Percentiles rank a stretch among this genome's conserved stretches.
Evolutionary conservation across 2,888 invertebrate genomes (phyloP).

Genomic region (Notocelia uddmanniana): DNA sequence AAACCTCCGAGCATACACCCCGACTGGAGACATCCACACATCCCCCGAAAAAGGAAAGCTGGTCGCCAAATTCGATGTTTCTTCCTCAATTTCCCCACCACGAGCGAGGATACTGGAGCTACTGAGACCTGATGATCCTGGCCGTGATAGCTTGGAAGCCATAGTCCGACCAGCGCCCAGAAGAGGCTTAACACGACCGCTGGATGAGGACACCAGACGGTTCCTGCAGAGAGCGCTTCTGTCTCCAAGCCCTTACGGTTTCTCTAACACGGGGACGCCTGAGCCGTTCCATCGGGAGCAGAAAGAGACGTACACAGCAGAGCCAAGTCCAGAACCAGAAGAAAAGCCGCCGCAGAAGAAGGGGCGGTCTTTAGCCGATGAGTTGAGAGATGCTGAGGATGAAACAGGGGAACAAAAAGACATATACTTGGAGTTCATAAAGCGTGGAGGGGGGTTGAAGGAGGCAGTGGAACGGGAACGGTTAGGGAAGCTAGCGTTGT

Average conservation of each 20-base stretch:
- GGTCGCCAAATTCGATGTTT: slow-evolving; percentile 73
- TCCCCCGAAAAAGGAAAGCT: slow-evolving; percentile 71
- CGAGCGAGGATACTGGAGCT: slow-evolving; percentile 75
- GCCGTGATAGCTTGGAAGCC: slow-evolving; percentile 74
- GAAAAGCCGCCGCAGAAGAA: slow-evolving; percentile 39
- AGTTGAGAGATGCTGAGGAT: slow-evolving; percentile 76
- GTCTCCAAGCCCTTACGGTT: slow-evolving; percentile 66
- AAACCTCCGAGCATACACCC: slow-evolving; percentile 73
- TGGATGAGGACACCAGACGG: slow-evolving; percentile 75
- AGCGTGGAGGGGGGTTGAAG: slow-evolving; percentile 60
- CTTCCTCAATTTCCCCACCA: slow-evolving; percentile 69
- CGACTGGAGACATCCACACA: slow-evolving; percentile 73
- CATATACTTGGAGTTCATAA: slow-evolving; percentile 61
- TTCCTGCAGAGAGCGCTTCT: slow-evolving; percentile 75
- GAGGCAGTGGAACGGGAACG: slow-evolving; percentile 76
- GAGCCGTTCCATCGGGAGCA: slow-evolving; percentile 53
- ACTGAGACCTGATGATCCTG: slow-evolving; percentile 74
- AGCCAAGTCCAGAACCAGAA: slow-evolving; percentile 35
- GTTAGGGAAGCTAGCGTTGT: slow-evolving; percentile 73
- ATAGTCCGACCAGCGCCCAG: slow-evolving; percentile 76
- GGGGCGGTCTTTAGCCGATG: slow-evolving; percentile 72
- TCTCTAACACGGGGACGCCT: slow-evolving; percentile 59
- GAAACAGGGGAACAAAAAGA: slow-evolving; percentile 60
- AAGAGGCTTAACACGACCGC: slow-evolving; percentile 70
- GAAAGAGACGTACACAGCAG: background rate